Conservation (phyloP, 2,797 vertebrate species). For the Pygocentrus nattereri region DNA sequence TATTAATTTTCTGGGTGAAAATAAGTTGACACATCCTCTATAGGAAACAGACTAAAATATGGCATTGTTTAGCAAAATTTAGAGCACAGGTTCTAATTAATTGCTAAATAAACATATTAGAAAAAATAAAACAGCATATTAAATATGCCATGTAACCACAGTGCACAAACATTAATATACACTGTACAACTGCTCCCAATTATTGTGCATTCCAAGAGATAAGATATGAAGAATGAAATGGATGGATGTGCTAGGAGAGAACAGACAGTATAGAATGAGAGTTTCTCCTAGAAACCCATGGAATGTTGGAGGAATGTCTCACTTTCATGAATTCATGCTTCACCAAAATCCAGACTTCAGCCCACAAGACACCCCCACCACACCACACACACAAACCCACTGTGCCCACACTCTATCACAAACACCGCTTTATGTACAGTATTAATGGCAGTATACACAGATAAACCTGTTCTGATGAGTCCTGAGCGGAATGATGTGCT, state of each 20-base stretch:
- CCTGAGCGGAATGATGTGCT: not conserved
- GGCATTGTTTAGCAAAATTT: too few species aligned
- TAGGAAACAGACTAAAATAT: too few species aligned
- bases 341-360: not conserved
- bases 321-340: conserved; percentile 32
- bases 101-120: too few species aligned
- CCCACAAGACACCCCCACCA: not conserved
- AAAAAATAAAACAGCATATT: too few species aligned
- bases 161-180: too few species aligned
- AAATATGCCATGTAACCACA: too few species aligned
- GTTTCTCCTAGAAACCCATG: conserved; percentile 20
- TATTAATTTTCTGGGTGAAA: too few species aligned
- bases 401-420: not conserved
- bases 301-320: conserved; percentile 48
- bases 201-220: not conserved
- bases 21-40: too few species aligned
- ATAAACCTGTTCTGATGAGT: not conserved
- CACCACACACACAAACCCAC: not conserved
- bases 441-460: not conserved
- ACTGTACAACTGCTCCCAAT: not conserved
- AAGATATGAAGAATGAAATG: not conserved
- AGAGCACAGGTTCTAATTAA: too few species aligned
- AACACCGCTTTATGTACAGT: not conserved
- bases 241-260: not conserved
- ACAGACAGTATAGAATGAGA: conserved; percentile 5